phyloP scores from a whole-genome alignment of 2,888 invertebrate genomes.

The Sinodicranocentrus sp. region DNA sequence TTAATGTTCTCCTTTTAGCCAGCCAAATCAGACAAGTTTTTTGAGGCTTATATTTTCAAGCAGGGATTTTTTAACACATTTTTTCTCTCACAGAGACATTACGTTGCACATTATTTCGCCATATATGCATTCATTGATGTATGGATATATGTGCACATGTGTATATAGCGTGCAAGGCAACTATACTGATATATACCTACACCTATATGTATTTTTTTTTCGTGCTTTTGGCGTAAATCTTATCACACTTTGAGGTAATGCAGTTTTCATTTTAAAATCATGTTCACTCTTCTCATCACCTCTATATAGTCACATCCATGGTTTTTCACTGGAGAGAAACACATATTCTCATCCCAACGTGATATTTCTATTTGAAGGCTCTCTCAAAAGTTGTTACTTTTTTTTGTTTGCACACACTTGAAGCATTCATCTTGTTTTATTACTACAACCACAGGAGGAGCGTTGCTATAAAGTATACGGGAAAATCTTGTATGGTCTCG shows the following conservation, averaged over 20 bases:
- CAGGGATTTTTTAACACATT: slow-evolving; percentile 50
- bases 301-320: slow-evolving; percentile 15
- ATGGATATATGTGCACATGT: slow-evolving; percentile 1
- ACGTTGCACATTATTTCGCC: slow-evolving; percentile 48
- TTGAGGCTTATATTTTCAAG: slow-evolving; percentile 51
- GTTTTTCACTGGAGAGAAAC: slow-evolving; percentile 54
- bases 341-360: background rate
- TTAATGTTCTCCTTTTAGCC: background rate
- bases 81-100: slow-evolving; percentile 21
- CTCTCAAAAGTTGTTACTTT: too few relatives aligned
- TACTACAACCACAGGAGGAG: slow-evolving; percentile 27
- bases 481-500: slow-evolving; percentile 16
- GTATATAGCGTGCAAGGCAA: background rate
- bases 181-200: too few relatives aligned
- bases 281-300: too few relatives aligned
- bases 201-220: background rate
- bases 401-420: slow-evolving; percentile 53
- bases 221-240: background rate
- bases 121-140: background rate
- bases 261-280: slow-evolving; percentile 7
- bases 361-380: background rate
- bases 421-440: slow-evolving; percentile 42
- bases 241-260: too few relatives aligned
- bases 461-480: slow-evolving; percentile 15
- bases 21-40: slow-evolving; percentile 42